Percentiles rank a stretch among this genome's conserved stretches.
Conservation (phyloP, 2,113 vertebrate genomes). For the Odocoileus virginianus region DNA sequence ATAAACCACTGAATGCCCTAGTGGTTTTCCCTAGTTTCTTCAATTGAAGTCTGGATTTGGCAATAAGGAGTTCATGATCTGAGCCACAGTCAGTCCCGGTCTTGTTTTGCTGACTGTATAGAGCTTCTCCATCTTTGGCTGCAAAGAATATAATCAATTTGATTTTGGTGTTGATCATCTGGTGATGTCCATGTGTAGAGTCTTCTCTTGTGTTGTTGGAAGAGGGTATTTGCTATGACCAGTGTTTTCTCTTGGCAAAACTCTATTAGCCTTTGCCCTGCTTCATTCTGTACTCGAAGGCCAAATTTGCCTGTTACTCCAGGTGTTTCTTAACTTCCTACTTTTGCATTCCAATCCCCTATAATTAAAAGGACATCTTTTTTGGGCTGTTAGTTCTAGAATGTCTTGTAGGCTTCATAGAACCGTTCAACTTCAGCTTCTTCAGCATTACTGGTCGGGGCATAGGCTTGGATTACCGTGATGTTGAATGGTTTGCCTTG, state of each 20-base stretch:
- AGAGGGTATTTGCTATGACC: neutral
- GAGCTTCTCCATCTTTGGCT: neutral
- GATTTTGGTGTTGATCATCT: neutral
- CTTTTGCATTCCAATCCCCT: neutral
- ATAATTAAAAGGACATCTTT: neutral
- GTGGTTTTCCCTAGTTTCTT: neutral
- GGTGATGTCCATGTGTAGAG: neutral
- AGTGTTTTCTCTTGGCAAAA: neutral
- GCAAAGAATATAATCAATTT: neutral
- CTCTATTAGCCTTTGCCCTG: neutral
- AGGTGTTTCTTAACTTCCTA: neutral
- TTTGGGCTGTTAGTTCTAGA: neutral
- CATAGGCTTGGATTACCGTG: neutral
- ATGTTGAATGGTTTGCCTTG: neutral
- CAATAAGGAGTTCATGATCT: neutral
- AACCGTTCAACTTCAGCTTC: neutral
- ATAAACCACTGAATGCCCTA: neutral
- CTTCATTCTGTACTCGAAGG: neutral
- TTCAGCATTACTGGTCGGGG: neutral
- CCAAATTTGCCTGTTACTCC: neutral
- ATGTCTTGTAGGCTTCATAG: neutral
- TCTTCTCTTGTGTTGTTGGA: neutral
- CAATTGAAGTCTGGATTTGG: neutral
- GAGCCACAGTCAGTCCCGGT: neutral
- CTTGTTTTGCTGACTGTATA: neutral